Percentiles rank a stretch among this genome's conserved stretches.
These are phyloP conservation scores for Syngnathus floridae DNA, from an alignment of 2,113 vertebrate genomes.

Conservation along the genomic window DNA sequence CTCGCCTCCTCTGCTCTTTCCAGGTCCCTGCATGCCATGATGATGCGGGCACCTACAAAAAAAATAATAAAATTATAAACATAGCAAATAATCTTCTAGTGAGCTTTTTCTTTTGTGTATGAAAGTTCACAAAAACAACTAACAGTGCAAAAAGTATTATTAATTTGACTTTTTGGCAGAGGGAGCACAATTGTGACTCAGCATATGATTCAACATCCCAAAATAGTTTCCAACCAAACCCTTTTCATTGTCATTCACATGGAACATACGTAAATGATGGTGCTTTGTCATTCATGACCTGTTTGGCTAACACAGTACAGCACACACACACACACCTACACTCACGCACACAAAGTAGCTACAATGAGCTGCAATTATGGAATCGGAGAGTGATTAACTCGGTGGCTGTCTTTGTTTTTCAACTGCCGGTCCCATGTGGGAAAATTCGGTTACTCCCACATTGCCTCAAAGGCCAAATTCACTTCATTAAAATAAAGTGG, in stretches of 20 bases:
- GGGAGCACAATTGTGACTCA: not conserved
- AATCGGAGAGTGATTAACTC: conserved; percentile 49
- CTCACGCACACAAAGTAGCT: conserved; percentile 26
- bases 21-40: conserved; percentile 73
- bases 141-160: not conserved
- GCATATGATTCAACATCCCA: conserved; percentile 27
- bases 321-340: not conserved
- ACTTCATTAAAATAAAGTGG: conserved; percentile 29
- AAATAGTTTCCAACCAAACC: conserved; percentile 6
- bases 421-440: conserved; percentile 38
- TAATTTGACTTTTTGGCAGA: not conserved
- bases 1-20: conserved; percentile 67
- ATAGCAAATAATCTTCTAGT: too few species aligned
- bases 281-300: conserved; percentile 48
- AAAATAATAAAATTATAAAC: not conserved
- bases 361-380: conserved; percentile 50
- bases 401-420: conserved; percentile 56
- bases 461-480: conserved; percentile 19
- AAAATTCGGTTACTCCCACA: conserved; percentile 39
- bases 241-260: conserved; percentile 33
- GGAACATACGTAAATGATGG: conserved; percentile 35
- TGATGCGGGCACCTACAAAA: conserved; percentile 66
- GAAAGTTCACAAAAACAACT: not conserved
- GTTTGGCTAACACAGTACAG: conserved; percentile 24
- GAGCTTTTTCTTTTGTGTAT: too few species aligned